Evolutionary conservation across 2,888 invertebrate genomes (phyloP).

Genomic region (Choreutis nemorana): DNA sequence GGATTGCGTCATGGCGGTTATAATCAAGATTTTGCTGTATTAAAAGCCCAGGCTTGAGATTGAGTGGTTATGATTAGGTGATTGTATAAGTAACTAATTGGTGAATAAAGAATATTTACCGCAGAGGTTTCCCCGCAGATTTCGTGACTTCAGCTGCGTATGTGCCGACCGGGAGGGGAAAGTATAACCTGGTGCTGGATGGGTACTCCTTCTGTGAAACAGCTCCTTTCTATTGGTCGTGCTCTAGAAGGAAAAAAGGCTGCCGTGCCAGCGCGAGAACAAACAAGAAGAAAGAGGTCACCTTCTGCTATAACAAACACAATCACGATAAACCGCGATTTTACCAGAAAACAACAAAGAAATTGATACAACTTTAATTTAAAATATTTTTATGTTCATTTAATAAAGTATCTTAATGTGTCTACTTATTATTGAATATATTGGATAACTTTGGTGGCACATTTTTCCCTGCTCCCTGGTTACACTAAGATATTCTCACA

Average conservation of each 20-base stretch:
- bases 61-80: too few species aligned
- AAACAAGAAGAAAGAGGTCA: conserved; percentile 32
- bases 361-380: conserved; percentile 23
- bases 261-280: conserved; percentile 40
- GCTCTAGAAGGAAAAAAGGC: conserved; percentile 24
- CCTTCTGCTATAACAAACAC: conserved; percentile 25
- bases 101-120: too few species aligned
- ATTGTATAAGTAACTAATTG: too few species aligned
- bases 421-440: too few species aligned
- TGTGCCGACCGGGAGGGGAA: conserved; percentile 36
- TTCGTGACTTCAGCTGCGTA: conserved; percentile 39
- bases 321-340: conserved; percentile 39
- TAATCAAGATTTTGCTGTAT: neutral
- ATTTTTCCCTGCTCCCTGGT: too few species aligned
- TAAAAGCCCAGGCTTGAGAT: too few species aligned
- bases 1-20: too few species aligned
- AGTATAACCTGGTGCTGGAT: conserved; percentile 30
- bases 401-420: too few species aligned
- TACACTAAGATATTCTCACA: too few species aligned
- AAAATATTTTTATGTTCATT: too few species aligned
- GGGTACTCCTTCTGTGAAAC: conserved; percentile 35
- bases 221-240: conserved; percentile 27
- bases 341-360: conserved; percentile 32
- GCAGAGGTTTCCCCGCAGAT: too few species aligned
- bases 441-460: too few species aligned